Conservation (phyloP, 2,113 vertebrate genomes). For the Hemicordylus capensis region DNA sequence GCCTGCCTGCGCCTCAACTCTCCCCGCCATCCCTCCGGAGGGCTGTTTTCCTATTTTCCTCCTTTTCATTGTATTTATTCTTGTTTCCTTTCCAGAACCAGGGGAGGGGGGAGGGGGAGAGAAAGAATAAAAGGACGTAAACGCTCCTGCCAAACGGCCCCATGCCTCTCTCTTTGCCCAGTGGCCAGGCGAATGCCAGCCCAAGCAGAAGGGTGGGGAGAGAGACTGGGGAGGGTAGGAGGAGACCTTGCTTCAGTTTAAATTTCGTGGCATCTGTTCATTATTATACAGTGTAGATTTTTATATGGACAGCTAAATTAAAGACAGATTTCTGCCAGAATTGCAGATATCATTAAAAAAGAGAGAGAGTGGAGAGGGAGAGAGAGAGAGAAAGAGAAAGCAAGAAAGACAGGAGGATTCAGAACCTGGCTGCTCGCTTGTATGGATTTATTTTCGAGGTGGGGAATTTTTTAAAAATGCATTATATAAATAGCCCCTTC, state of each 20-base stretch:
- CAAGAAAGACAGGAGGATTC: not conserved
- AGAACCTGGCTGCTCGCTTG: not conserved
- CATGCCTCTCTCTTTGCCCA: constrained; percentile 9
- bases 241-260: constrained; percentile 85
- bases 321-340: constrained; percentile 87
- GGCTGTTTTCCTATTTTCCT: not conserved
- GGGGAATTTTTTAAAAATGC: not conserved
- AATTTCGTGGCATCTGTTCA: constrained; percentile 96
- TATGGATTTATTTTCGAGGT: not conserved
- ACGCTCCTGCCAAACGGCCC: not conserved
- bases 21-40: not conserved
- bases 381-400: not conserved
- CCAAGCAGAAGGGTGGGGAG: constrained; percentile 79
- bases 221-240: constrained; percentile 76
- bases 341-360: constrained; percentile 81
- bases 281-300: constrained; percentile 89
- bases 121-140: not conserved
- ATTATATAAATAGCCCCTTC: not conserved
- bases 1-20: too few species aligned
- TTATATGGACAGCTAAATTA: constrained; percentile 87
- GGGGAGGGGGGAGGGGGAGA: not conserved
- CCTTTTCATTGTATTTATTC: not conserved
- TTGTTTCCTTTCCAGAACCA: not conserved
- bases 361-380: constrained; percentile 26
- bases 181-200: constrained; percentile 74